Evolutionary conservation across 2,797 vertebrate species (phyloP).

Genomic region (Coregonus ussuriensis): DNA sequence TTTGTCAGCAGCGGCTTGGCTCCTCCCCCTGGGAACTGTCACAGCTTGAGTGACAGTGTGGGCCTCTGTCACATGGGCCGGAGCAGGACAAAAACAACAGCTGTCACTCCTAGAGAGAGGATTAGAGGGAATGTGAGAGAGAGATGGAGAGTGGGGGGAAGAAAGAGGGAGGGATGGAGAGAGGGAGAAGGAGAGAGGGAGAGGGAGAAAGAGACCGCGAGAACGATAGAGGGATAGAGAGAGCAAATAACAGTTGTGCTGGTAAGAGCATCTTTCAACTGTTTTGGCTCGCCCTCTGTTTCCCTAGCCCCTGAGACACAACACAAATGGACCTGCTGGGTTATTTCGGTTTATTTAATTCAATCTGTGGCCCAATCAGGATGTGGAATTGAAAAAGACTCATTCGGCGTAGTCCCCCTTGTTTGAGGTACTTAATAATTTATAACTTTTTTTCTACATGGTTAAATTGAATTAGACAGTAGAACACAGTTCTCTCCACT

Average conservation of each 20-base stretch:
- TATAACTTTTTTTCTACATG: slow-evolving; percentile 47
- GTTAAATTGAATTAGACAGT: slow-evolving; percentile 64
- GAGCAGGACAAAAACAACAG: background rate
- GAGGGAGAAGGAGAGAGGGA: no score
- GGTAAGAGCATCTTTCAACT: no score
- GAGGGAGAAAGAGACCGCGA: no score
- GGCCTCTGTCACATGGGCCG: background rate
- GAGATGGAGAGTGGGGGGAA: no score
- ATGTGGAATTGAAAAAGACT: slow-evolving; percentile 49
- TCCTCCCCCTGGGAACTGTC: background rate
- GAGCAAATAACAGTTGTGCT: no score
- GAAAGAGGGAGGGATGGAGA: no score
- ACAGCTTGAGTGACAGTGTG: background rate
- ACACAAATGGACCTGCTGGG: slow-evolving; percentile 35
- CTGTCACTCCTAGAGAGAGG: background rate
- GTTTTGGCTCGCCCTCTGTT: slow-evolving; percentile 12
- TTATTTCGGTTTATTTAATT: slow-evolving; percentile 64
- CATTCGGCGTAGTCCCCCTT: slow-evolving; percentile 61
- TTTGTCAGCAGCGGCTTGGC: background rate
- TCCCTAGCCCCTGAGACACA: slow-evolving; percentile 21
- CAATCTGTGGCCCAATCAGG: slow-evolving; percentile 65
- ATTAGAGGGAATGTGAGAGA: background rate
- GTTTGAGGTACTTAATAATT: slow-evolving; percentile 72
- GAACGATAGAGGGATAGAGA: no score
- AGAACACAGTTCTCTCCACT: slow-evolving; percentile 36